Evolutionary conservation across 2,797 vertebrate genomes (phyloP).

Genomic region (Ara ararauna): DNA sequence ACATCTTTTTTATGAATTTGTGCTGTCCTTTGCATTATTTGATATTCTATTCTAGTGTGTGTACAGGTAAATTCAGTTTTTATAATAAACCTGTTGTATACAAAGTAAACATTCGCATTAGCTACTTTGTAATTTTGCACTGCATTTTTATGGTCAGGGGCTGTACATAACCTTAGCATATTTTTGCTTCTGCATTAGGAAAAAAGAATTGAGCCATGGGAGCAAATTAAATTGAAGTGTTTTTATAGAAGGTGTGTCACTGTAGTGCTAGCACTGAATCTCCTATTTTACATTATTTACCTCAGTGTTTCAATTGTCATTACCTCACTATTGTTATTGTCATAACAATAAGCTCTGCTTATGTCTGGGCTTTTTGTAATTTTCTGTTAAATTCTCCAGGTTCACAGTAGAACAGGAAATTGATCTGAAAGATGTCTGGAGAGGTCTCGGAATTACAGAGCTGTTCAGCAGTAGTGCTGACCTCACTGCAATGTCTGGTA

Average conservation of each 20-base stretch:
- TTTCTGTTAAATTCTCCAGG: slow-evolving; percentile 70
- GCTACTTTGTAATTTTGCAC: background rate
- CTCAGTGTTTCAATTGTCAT: background rate
- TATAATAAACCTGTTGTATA: background rate
- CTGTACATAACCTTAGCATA: background rate
- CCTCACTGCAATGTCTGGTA: slow-evolving; percentile 93
- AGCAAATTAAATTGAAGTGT: background rate
- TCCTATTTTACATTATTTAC: background rate
- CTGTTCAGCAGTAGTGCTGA: slow-evolving; percentile 91
- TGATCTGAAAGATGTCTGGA: slow-evolving; percentile 89
- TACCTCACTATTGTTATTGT: background rate
- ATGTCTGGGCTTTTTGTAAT: background rate
- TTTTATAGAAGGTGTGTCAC: background rate
- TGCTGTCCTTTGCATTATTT: background rate
- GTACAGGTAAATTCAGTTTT: slow-evolving; percentile 24
- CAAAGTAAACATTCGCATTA: background rate
- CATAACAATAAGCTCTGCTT: background rate
- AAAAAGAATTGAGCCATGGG: background rate
- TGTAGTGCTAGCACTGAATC: background rate
- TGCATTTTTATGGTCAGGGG: slow-evolving; percentile 4
- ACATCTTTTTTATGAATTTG: background rate
- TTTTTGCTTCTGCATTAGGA: slow-evolving; percentile 2
- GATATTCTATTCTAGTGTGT: background rate
- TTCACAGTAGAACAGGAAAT: slow-evolving; percentile 95
- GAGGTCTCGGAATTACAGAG: slow-evolving; percentile 90